Evolutionary conservation across 2,113 vertebrate species (phyloP), one percentile per base, ranked within the genome.

Genomic region (Cheilinus undulatus): DNA sequence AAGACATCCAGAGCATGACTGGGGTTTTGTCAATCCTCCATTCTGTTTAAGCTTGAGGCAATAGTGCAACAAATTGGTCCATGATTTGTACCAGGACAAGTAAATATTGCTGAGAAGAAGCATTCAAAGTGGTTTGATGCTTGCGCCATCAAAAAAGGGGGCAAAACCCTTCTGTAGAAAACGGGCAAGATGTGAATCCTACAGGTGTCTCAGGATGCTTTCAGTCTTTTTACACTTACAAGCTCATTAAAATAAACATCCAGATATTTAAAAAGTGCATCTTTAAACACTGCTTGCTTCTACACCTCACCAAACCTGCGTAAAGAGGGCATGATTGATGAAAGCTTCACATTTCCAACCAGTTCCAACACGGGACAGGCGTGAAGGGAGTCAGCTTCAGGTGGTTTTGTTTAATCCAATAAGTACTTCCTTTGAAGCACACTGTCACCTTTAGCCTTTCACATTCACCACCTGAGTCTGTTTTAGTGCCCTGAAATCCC

Each of bases 401-500:
- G 30, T 0, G 8, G 27, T 23, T n/a, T 48, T 34, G 30, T 5
- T 20, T 36, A 49, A 49, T 63, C 43, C 28, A 34, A 63, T 23
- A 63, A 50, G 60, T 13, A 49, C 9, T 34, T 48, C 1, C 46
- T 64, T 64, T 64, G 46, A 50, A 38, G 42, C 42, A n/a, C 42
- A 45, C 42, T 45, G 46, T 56, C 54, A 40, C 22, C 34, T 40
- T 40, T 11, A 17, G 36, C 17, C 32, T 26, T 38, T 23, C 32
- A 38, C 61, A 36, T 36, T 26, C 54, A 40, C 34, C 34, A 10
- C 15, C 46, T 65, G 48, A 38, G 14, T 26, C 50, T 14, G 22
- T 64, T 26, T 27, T 27, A 38, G 22, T 3, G 15, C 17, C 30
- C 46, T n/a, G 17, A 64, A 26, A 50, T 51, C 61, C 36, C 7